phyloP scores from a whole-genome alignment of 2,797 vertebrate genomes.

The Melanogrammus aeglefinus region DNA sequence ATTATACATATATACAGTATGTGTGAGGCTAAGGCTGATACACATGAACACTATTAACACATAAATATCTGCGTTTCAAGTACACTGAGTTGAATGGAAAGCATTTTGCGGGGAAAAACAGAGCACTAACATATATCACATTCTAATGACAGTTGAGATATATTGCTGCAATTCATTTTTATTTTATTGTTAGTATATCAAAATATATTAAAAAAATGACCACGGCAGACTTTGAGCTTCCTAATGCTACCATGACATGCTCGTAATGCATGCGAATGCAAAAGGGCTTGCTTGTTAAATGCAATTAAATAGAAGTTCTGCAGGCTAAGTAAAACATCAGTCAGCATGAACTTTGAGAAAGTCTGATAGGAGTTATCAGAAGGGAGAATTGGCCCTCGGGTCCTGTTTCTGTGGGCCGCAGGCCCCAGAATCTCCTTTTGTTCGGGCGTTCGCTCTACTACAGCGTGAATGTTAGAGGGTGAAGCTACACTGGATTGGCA shows the following conservation, averaged over 20 bases:
- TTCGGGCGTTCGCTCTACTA: not conserved
- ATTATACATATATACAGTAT: not conserved
- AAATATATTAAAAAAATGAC: not conserved
- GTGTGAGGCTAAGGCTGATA: too few relatives aligned
- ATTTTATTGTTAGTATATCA: not conserved
- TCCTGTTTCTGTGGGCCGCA: not conserved
- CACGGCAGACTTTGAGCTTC: too few relatives aligned
- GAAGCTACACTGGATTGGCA: slow-evolving; percentile 46
- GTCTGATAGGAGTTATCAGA: not conserved
- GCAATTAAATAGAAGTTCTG: not conserved
- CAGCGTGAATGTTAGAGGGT: not conserved
- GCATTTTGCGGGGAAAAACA: too few relatives aligned
- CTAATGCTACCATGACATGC: not conserved
- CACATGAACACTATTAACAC: too few relatives aligned
- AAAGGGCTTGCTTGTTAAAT: not conserved
- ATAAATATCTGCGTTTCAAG: too few relatives aligned
- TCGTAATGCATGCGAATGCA: not conserved
- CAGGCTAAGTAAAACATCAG: too few relatives aligned
- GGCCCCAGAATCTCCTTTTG: too few relatives aligned
- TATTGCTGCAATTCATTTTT: not conserved
- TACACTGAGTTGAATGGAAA: too few relatives aligned
- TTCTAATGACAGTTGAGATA: not conserved
- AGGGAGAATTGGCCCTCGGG: not conserved
- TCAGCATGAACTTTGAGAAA: not conserved
- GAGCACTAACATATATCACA: not conserved